phyloP scores from a whole-genome alignment of 2,113 vertebrate genomes.

The Paraplagusia blochii region DNA sequence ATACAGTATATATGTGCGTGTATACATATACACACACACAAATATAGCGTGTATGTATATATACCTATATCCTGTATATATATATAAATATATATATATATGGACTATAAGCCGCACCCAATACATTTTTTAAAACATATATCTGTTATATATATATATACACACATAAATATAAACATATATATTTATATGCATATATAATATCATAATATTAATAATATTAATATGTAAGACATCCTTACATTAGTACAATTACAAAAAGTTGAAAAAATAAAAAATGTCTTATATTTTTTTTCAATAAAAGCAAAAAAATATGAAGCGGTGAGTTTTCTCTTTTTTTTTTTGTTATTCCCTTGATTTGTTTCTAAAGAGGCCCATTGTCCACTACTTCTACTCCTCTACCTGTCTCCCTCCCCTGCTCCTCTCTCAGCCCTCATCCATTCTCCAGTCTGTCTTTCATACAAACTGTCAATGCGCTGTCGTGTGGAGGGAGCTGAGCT shows the following conservation, averaged over 20 bases:
- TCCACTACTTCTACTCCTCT: conserved; percentile 17
- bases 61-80: no score
- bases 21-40: conserved; percentile 39
- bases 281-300: not conserved
- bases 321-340: conserved; percentile 1
- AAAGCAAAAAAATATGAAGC: not conserved
- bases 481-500: conserved; percentile 33
- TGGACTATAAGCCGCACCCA: no score
- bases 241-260: not conserved
- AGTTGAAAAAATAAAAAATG: not conserved
- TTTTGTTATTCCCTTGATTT: conserved; percentile 37
- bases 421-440: not conserved
- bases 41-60: no score
- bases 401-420: conserved; percentile 7
- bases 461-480: conserved; percentile 51
- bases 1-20: conserved; percentile 1
- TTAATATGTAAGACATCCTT: not conserved
- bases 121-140: no score
- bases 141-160: no score
- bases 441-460: conserved; percentile 34
- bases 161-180: no score
- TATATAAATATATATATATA: no score
- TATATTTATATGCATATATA: no score
- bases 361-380: conserved; percentile 25
- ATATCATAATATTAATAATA: conserved; percentile 8